A percentile compares a stretch with the other conserved stretches of the same genome.
These are phyloP conservation scores for Fundulus diaphanus DNA, from an alignment of 2,797 vertebrate species.

Conservation along the genomic window DNA sequence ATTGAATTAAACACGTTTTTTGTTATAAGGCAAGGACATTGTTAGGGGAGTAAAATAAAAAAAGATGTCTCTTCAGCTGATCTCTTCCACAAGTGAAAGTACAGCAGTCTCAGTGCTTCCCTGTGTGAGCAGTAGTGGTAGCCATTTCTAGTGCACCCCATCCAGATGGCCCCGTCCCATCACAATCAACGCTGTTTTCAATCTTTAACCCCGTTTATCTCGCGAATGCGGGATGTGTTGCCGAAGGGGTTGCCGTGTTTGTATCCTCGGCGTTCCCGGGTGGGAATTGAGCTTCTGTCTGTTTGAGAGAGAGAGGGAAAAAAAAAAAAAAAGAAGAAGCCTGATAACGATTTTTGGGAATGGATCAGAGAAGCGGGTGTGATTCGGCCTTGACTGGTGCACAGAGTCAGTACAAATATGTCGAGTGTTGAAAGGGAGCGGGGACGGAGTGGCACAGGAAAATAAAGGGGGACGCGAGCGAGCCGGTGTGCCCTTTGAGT, in stretches of 20 bases:
- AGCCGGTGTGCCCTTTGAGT: slow-evolving; percentile 18
- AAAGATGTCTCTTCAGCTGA: too few relatives aligned
- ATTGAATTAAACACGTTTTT: too few relatives aligned
- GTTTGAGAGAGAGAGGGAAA: background rate
- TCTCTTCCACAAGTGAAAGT: background rate
- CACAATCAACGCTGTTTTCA: slow-evolving; percentile 41
- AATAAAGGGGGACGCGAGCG: background rate
- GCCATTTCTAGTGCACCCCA: background rate
- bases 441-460: slow-evolving; percentile 28
- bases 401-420: slow-evolving; percentile 29
- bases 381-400: slow-evolving; percentile 47
- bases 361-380: background rate
- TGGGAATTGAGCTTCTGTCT: slow-evolving; percentile 56
- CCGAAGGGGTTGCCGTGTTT: slow-evolving; percentile 31
- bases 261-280: slow-evolving; percentile 9
- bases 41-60: background rate
- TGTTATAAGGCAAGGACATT: background rate
- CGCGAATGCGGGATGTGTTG: background rate
- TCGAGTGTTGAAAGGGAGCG: slow-evolving; percentile 36
- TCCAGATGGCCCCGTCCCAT: slow-evolving; percentile 64
- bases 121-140: background rate
- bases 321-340: background rate
- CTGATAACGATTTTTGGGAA: slow-evolving; percentile 40
- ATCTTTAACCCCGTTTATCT: slow-evolving; percentile 67
- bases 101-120: background rate